A percentile compares a stretch with the other conserved stretches of the same genome.
Evolutionary conservation across 1,140 invertebrate genomes (phyloP).

Genomic region (Drosophila malerkotliana): DNA sequence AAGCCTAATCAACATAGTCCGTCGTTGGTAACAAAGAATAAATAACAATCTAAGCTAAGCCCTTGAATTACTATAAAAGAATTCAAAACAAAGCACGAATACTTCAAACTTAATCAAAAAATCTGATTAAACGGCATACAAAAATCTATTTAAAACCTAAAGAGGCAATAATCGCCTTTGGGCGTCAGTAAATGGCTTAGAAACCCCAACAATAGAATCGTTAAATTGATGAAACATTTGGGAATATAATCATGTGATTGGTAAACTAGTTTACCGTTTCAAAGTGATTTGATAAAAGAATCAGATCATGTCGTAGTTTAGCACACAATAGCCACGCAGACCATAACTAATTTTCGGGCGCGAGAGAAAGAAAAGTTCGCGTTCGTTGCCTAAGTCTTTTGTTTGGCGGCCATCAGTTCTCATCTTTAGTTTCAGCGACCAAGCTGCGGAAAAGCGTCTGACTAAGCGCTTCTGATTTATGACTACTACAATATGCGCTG

Average conservation of each 20-base stretch:
- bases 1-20: no score
- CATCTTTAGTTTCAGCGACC: slow-evolving; percentile 36
- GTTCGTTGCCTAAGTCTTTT: slow-evolving; percentile 74
- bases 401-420: slow-evolving; percentile 55
- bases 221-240: slow-evolving; percentile 16
- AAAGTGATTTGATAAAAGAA: slow-evolving; percentile 11
- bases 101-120: background rate
- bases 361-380: slow-evolving; percentile 14
- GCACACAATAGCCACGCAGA: slow-evolving; percentile 6
- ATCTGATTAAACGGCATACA: background rate
- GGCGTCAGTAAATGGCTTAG: slow-evolving; percentile 3
- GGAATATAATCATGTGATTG: background rate
- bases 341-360: background rate
- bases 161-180: slow-evolving; percentile 1
- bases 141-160: background rate
- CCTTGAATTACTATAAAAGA: background rate
- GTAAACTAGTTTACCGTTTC: slow-evolving; percentile 15
- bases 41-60: background rate
- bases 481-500: slow-evolving; percentile 39
- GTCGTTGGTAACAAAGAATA: background rate
- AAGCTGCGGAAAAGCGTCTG: slow-evolving; percentile 33
- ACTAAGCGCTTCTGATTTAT: slow-evolving; percentile 80
- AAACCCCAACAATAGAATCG: slow-evolving; percentile 3
- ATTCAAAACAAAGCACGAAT: background rate
- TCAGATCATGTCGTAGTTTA: slow-evolving; percentile 1